Evolutionary conservation across 2,888 invertebrate genomes (phyloP).

Genomic region (Eulithis testata): DNA sequence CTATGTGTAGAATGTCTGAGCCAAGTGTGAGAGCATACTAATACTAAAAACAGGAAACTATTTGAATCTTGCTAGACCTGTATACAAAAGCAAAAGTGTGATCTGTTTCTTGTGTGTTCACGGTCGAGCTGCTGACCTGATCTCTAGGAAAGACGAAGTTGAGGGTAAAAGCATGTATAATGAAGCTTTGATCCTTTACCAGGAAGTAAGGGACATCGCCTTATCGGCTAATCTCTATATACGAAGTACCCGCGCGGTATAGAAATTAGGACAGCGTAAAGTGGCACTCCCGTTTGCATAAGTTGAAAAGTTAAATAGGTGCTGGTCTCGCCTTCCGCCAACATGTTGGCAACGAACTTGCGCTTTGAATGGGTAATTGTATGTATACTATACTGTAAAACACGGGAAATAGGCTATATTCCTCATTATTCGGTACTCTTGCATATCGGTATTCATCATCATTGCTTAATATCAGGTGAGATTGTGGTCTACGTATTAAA

Average conservation of each 20-base stretch:
- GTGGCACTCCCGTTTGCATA: slow-evolving; percentile 70
- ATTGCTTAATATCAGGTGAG: too few relatives aligned
- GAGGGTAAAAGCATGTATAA: not conserved
- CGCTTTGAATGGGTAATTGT: slow-evolving; percentile 10
- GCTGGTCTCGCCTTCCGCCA: slow-evolving; percentile 61
- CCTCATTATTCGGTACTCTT: too few relatives aligned
- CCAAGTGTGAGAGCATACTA: too few relatives aligned
- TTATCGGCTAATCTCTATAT: slow-evolving; percentile 36
- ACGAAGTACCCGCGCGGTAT: slow-evolving; percentile 24
- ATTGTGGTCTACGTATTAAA: too few relatives aligned
- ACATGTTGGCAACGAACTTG: slow-evolving; percentile 54
- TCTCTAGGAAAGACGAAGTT: not conserved
- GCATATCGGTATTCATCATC: too few relatives aligned
- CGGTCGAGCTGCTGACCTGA: too few relatives aligned
- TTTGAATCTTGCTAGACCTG: too few relatives aligned
- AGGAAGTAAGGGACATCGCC: slow-evolving; percentile 20
- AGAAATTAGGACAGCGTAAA: slow-evolving; percentile 46
- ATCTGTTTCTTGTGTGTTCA: too few relatives aligned
- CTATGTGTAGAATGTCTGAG: not conserved
- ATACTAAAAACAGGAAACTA: too few relatives aligned
- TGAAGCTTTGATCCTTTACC: not conserved
- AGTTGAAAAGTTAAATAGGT: slow-evolving; percentile 68
- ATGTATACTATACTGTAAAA: not conserved
- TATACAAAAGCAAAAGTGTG: too few relatives aligned
- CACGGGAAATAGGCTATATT: too few relatives aligned